Percentiles rank a stretch among this genome's conserved stretches.
These are phyloP conservation scores for Caenorhabditis imperialis DNA, from an alignment of 2,888 invertebrate genomes.

Conservation along the genomic window DNA sequence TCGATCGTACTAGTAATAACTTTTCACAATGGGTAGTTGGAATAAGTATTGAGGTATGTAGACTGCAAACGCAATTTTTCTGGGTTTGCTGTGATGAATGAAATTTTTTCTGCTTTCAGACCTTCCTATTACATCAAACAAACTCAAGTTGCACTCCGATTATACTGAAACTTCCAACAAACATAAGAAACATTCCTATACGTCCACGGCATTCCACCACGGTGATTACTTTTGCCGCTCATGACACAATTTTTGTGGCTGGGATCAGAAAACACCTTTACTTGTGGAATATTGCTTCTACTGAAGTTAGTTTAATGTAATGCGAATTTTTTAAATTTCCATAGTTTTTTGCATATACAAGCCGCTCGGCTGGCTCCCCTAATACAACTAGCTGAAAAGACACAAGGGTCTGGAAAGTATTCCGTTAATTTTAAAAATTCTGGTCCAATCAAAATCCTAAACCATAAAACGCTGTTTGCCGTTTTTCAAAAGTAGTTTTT, in stretches of 20 bases:
- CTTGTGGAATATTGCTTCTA: slow-evolving; percentile 86
- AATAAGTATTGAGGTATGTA: slow-evolving; percentile 49
- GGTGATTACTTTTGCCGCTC: slow-evolving; percentile 91
- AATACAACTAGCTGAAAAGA: too few species aligned
- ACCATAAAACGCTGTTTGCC: too few species aligned
- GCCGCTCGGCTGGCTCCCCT: too few species aligned
- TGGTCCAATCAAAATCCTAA: too few species aligned
- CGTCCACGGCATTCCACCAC: slow-evolving; percentile 89
- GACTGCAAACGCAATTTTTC: not conserved
- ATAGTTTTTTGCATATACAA: too few species aligned
- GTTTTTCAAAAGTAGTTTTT: too few species aligned
- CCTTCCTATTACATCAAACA: slow-evolving; percentile 64
- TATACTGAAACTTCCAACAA: slow-evolving; percentile 65
- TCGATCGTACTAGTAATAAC: slow-evolving; percentile 10
- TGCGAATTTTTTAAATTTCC: not conserved
- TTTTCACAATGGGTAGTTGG: slow-evolving; percentile 54
- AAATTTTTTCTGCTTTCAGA: slow-evolving; percentile 57
- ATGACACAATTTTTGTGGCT: slow-evolving; percentile 92
- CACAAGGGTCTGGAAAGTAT: too few species aligned
- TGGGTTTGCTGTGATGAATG: too few species aligned
- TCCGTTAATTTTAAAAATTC: too few species aligned
- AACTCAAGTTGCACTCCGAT: slow-evolving; percentile 42
- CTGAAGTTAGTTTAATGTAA: slow-evolving; percentile 78
- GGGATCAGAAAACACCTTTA: slow-evolving; percentile 94
- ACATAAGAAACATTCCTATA: slow-evolving; percentile 72